A percentile compares a stretch with the other conserved stretches of the same genome.
Conservation (phyloP, 2,113 vertebrate genomes). For the Corvus cornix region DNA sequence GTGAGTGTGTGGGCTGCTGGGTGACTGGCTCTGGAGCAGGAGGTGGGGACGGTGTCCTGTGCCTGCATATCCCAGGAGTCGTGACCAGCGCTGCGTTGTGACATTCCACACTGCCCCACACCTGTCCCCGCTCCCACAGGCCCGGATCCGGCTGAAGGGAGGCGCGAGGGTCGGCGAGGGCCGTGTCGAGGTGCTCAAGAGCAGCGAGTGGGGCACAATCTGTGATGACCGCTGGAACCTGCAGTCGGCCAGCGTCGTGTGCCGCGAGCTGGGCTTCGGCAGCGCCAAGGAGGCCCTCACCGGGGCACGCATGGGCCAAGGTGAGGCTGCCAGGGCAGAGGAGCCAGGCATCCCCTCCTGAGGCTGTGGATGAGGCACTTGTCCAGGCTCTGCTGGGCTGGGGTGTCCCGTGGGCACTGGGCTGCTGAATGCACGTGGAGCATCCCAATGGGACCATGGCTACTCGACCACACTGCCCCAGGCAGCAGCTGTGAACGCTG, state of each 20-base stretch:
- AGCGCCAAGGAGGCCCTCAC: slow-evolving; percentile 91
- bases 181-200: slow-evolving; percentile 88
- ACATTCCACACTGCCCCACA: rapidly evolving
- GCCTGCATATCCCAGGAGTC: neutral
- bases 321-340: slow-evolving; percentile 61
- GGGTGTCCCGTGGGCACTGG: rapidly evolving
- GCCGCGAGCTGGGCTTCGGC: slow-evolving; percentile 94
- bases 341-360: rapidly evolving
- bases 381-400: neutral
- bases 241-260: slow-evolving; percentile 90
- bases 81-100: neutral
- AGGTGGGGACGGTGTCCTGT: neutral
- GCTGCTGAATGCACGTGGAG: rapidly evolving
- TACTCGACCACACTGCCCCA: rapidly evolving
- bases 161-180: slow-evolving; percentile 87
- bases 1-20: rapidly evolving
- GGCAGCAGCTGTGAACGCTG: neutral
- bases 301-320: slow-evolving; percentile 93
- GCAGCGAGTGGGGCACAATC: slow-evolving; percentile 90
- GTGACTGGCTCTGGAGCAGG: rapidly evolving
- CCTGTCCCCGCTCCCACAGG: slow-evolving; percentile 48
- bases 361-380: rapidly evolving
- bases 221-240: slow-evolving; percentile 95
- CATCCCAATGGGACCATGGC: rapidly evolving
- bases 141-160: slow-evolving; percentile 84